Evolutionary conservation across 2,113 vertebrate species (phyloP).

Genomic region (Takifugu bimaculatus): DNA sequence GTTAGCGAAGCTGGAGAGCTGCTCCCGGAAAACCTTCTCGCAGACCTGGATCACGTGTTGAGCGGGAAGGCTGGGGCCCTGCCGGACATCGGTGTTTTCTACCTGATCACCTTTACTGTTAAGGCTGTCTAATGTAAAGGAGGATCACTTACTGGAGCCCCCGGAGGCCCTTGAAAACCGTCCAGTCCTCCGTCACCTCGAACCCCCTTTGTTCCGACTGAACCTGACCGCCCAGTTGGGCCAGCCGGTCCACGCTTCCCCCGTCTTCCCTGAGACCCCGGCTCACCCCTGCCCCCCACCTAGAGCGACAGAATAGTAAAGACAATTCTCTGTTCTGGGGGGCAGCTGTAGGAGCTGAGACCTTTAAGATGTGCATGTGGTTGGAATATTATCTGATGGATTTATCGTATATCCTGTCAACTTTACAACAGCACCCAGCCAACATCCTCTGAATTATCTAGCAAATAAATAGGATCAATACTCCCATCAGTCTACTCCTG

Average conservation of each 20-base stretch:
- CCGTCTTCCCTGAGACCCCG: conserved; percentile 62
- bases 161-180: conserved; percentile 69
- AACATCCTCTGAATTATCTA: not conserved
- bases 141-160: conserved; percentile 67
- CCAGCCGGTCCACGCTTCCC: conserved; percentile 72
- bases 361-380: conserved; percentile 30
- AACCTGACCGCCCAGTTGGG: conserved; percentile 64
- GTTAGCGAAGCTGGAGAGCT: conserved; percentile 78
- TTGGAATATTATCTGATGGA: conserved; percentile 16
- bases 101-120: conserved; percentile 52
- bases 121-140: conserved; percentile 32
- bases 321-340: not conserved
- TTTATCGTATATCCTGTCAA: conserved; percentile 16
- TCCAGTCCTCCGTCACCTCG: conserved; percentile 66
- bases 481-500: no score
- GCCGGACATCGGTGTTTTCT: conserved; percentile 24
- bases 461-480: not conserved
- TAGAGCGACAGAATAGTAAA: conserved; percentile 40
- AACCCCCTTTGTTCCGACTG: conserved; percentile 63
- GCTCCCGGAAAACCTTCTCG: conserved; percentile 74
- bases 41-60: conserved; percentile 74
- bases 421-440: not conserved
- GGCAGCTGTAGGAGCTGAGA: conserved; percentile 17
- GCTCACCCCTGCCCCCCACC: conserved; percentile 68
- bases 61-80: conserved; percentile 70